Evolutionary conservation across 2,888 invertebrate genomes (phyloP).

Genomic region (Rhagonycha fulva): DNA sequence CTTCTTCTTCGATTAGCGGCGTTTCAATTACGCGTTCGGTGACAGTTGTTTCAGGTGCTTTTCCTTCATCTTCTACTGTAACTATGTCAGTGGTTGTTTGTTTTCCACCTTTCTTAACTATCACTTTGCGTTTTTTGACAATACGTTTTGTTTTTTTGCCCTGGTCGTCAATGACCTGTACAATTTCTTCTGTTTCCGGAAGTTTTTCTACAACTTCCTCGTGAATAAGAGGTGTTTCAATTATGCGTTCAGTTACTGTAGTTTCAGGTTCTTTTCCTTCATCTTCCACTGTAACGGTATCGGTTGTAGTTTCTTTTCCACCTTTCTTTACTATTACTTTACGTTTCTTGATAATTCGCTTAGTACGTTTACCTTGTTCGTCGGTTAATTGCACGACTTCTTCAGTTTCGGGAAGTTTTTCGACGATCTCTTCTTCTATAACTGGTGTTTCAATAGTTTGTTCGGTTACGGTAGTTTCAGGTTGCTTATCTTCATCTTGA

Average conservation of each 20-base stretch:
- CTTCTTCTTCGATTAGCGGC: conserved; percentile 30
- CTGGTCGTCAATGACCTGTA: conserved; percentile 32
- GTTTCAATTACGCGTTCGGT: neutral
- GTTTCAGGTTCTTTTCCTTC: conserved; percentile 40
- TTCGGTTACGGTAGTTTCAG: conserved; percentile 38
- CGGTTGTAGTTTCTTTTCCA: conserved; percentile 47
- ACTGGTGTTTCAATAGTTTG: conserved; percentile 41
- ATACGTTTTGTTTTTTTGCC: conserved; percentile 39
- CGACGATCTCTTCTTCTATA: conserved; percentile 38
- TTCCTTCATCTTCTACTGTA: conserved; percentile 38
- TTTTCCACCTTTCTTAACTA: conserved; percentile 47
- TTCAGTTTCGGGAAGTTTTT: conserved; percentile 32
- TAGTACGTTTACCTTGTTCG: conserved; percentile 26
- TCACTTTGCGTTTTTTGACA: conserved; percentile 51
- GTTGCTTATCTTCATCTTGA: conserved; percentile 41
- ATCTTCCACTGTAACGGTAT: conserved; percentile 43
- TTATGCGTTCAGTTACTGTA: conserved; percentile 39
- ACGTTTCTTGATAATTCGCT: conserved; percentile 46
- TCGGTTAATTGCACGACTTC: neutral
- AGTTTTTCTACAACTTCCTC: conserved; percentile 38
- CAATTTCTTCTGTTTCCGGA: conserved; percentile 25
- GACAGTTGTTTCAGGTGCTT: conserved; percentile 39
- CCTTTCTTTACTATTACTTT: conserved; percentile 48
- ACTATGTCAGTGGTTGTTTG: conserved; percentile 49
- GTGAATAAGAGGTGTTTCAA: conserved; percentile 6